phyloP scores from a whole-genome alignment of 1,140 invertebrate genomes.

The Xylocopa sonorina region DNA sequence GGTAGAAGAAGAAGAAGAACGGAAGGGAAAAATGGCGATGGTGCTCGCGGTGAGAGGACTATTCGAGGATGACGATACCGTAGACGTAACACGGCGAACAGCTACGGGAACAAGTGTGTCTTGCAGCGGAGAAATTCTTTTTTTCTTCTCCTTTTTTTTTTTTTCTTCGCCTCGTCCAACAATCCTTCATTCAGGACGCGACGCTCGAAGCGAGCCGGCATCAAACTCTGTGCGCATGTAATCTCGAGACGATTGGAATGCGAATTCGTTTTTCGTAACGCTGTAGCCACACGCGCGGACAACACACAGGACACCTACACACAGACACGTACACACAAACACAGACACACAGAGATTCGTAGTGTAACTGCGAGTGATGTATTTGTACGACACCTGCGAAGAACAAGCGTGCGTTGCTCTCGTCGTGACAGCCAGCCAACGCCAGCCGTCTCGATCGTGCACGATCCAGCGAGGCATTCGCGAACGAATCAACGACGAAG shows the following conservation, averaged over 20 bases:
- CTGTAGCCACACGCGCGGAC: background rate
- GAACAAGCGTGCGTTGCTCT: background rate
- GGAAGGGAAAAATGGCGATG: conserved; percentile 8
- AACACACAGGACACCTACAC: background rate
- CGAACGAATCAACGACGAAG: background rate
- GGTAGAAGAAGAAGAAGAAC: too few relatives aligned
- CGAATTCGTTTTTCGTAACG: conserved; percentile 39
- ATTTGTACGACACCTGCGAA: background rate
- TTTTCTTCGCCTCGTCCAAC: too few relatives aligned
- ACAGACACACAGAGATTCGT: background rate
- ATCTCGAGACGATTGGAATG: conserved; percentile 31
- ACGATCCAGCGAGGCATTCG: background rate
- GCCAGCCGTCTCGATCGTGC: conserved; percentile 24
- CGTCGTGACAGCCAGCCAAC: background rate
- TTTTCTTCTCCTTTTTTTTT: conserved; percentile 28
- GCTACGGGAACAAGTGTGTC: conserved; percentile 13
- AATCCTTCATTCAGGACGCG: conserved; percentile 41
- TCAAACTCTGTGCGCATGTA: background rate
- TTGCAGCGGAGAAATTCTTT: conserved; percentile 46
- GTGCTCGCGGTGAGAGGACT: conserved; percentile 26
- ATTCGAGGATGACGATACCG: background rate
- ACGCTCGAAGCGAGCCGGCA: conserved; percentile 11
- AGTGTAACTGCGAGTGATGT: background rate
- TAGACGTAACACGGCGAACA: background rate
- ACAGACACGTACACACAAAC: background rate